Percentiles rank a stretch among this genome's conserved stretches.
These are phyloP conservation scores for Carassius gibelio DNA, from an alignment of 2,113 vertebrate genomes.

Conservation along the genomic window DNA sequence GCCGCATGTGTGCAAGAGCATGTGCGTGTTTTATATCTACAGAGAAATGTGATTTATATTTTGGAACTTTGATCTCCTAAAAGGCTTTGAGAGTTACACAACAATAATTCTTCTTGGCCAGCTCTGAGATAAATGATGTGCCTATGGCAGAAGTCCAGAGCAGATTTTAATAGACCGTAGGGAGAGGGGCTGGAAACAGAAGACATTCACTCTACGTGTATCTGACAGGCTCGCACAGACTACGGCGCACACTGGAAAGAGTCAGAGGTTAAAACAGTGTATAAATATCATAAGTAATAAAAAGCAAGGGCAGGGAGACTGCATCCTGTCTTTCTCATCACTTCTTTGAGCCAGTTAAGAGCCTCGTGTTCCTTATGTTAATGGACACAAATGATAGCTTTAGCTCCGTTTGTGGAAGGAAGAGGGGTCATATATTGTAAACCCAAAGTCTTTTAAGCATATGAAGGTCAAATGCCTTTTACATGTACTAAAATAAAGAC, in stretches of 20 bases:
- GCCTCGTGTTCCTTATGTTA: neutral
- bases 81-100: slow-evolving; percentile 75
- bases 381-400: slow-evolving; percentile 39
- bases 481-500: slow-evolving; percentile 22
- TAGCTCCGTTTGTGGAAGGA: slow-evolving; percentile 55
- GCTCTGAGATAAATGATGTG: slow-evolving; percentile 73
- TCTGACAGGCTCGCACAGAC: slow-evolving; percentile 14
- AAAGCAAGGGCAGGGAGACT: slow-evolving; percentile 45
- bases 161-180: slow-evolving; percentile 65
- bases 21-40: slow-evolving; percentile 62
- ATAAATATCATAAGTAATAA: slow-evolving; percentile 57
- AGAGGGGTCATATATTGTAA: slow-evolving; percentile 49
- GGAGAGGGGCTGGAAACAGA: slow-evolving; percentile 52
- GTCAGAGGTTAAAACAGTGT: slow-evolving; percentile 46
- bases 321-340: slow-evolving; percentile 63
- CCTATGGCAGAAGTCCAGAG: slow-evolving; percentile 67
- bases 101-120: slow-evolving; percentile 74
- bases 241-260: slow-evolving; percentile 19
- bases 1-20: slow-evolving; percentile 1
- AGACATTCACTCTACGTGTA: slow-evolving; percentile 41
- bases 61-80: slow-evolving; percentile 77
- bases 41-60: slow-evolving; percentile 72
- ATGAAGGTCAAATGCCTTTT: slow-evolving; percentile 51
- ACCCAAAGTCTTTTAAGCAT: slow-evolving; percentile 40
- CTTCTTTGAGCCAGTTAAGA: slow-evolving; percentile 38